Evolutionary conservation across 2,113 vertebrate species (phyloP).

Genomic region (Pogona vitticeps): DNA sequence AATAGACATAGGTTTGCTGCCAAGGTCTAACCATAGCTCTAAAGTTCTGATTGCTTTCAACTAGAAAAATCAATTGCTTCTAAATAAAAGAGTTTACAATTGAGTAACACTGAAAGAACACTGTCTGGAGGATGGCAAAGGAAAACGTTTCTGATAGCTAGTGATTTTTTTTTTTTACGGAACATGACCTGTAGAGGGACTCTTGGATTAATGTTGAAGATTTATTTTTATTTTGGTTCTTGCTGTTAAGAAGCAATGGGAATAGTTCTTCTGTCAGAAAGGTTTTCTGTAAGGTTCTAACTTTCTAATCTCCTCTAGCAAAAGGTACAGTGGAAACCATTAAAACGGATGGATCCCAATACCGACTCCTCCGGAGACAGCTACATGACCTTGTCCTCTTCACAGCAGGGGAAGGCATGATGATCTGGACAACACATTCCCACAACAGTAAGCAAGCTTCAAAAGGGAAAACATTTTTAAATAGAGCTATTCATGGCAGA

Average conservation of each 20-base stretch:
- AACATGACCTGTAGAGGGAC: no score
- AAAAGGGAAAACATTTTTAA: neutral
- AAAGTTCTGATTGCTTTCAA: neutral
- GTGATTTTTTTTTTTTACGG: no score
- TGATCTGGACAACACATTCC: slow-evolving; percentile 82
- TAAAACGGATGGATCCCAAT: slow-evolving; percentile 80
- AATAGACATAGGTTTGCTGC: neutral
- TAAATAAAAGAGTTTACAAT: neutral
- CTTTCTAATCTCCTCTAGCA: slow-evolving; percentile 65
- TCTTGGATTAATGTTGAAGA: neutral
- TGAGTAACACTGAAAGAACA: neutral
- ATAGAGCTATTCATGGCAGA: neutral
- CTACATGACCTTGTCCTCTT: slow-evolving; percentile 77
- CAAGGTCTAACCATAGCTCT: neutral
- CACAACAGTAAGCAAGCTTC: slow-evolving; percentile 67
- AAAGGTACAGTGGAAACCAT: slow-evolving; percentile 82
- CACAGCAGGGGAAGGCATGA: slow-evolving; percentile 73
- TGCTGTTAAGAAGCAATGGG: neutral
- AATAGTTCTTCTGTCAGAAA: no score
- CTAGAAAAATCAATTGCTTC: neutral
- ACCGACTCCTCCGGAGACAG: slow-evolving; percentile 75
- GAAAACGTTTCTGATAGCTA: no score
- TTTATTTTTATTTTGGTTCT: neutral
- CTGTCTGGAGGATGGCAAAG: neutral
- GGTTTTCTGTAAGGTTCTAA: neutral